Evolutionary conservation across 2,113 vertebrate species (phyloP).

Genomic region (Sander vitreus): DNA sequence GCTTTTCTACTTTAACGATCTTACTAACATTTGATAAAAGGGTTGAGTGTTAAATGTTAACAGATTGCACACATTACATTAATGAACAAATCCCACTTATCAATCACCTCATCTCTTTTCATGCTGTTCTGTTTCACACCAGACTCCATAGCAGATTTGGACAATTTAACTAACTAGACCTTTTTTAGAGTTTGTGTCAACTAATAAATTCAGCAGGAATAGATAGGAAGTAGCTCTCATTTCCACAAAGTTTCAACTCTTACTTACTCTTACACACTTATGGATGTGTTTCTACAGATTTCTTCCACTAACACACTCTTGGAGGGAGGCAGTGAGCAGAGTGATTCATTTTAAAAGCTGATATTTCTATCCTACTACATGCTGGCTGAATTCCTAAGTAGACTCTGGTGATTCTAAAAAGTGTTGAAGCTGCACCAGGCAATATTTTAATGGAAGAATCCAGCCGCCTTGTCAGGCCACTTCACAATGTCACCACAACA

Average conservation of each 20-base stretch:
- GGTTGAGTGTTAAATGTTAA: not conserved
- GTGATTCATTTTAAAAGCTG: not conserved
- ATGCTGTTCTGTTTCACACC: not conserved
- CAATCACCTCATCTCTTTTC: not conserved
- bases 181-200: not conserved
- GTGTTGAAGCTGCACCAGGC: conserved; percentile 16
- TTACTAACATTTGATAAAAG: no score
- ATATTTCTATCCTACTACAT: conserved; percentile 1
- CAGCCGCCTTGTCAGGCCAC: not conserved
- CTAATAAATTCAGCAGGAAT: conserved; percentile 6
- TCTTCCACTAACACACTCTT: not conserved
- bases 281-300: not conserved
- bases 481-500: conserved; percentile 9
- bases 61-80: not conserved
- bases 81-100: not conserved
- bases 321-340: not conserved
- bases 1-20: not conserved
- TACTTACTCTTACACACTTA: no score
- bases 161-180: not conserved
- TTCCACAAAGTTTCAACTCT: conserved; percentile 16
- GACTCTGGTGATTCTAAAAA: not conserved
- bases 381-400: conserved; percentile 12
- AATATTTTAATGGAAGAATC: conserved; percentile 27
- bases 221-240: conserved; percentile 2
- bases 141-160: not conserved